Conservation (phyloP, 2,797 vertebrate species). For the Rhinoraja longicauda region DNA sequence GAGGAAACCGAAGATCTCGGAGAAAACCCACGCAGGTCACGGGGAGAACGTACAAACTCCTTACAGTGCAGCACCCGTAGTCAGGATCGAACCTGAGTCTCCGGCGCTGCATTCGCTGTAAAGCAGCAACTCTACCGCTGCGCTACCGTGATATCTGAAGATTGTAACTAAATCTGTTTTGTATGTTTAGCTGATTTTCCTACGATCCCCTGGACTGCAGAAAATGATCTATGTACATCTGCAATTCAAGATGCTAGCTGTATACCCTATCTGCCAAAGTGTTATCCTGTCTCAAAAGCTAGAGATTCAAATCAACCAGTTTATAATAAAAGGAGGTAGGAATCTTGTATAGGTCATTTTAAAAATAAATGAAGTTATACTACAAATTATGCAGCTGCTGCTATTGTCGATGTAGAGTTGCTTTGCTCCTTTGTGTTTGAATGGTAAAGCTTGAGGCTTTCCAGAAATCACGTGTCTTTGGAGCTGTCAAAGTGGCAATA, state of each 20-base stretch:
- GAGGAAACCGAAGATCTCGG: no score
- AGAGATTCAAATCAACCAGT: background rate
- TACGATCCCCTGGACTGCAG: background rate
- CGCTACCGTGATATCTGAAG: background rate
- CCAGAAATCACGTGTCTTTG: background rate
- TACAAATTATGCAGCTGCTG: background rate
- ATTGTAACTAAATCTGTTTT: background rate
- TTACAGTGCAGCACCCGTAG: no score
- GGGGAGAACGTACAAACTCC: no score
- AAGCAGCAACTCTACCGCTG: no score
- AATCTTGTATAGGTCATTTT: background rate
- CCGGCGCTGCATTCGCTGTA: no score
- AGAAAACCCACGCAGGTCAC: no score
- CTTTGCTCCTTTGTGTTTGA: background rate
- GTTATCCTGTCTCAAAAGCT: background rate
- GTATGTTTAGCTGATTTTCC: background rate
- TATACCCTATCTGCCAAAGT: constrained; percentile 17
- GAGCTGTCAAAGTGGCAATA: background rate
- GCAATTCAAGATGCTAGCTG: background rate
- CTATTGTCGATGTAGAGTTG: background rate
- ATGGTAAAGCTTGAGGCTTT: background rate
- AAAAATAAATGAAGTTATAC: background rate
- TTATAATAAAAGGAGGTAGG: constrained; percentile 17
- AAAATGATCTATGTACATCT: constrained; percentile 14
- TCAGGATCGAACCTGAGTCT: no score